Base-by-base conservation (phyloP, 2,113 vertebrate genomes). In the Psittacula cyanocephala region DNA sequence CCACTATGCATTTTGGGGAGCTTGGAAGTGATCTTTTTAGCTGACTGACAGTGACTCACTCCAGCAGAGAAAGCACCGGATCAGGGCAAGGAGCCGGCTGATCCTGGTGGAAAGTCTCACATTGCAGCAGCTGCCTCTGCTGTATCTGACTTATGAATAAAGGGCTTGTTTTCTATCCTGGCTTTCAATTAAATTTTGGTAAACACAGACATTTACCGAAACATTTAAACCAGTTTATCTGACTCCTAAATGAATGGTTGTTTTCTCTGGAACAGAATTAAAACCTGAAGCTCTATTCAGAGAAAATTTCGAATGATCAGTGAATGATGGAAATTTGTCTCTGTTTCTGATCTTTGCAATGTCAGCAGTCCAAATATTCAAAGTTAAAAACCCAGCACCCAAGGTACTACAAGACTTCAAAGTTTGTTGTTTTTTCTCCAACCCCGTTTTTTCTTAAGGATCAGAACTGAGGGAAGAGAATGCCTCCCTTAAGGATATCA, bases 141-240 rank as follows among this genome's bases (percentile, higher is more conserved):
- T 1, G 1, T 65, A 95, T 91, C 52, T 79, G 39, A 67, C 52
- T 94, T 0, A 9, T 75, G 63, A 92, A 95, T 89, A 89, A 93
- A 93, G 22, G 25, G 46, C 41, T 85, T 96, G 63, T 88, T 94
- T 92, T 75, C 76, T 22, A 29, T 5, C 55, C 39, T 37, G 65
- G 59, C 83, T 88, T 96, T 86, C 77, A 94, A 69, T 74, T 86
- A 92, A 79, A 85, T 81, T 90, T 84, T 86, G 53, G 49, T 93
- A 97, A 95, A 97, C 80, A 89, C 5, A 91, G 75, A 49, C 52
- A 83, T 92, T 91, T 85, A 91, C 81, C 9, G 3, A 97, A 96
- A 94, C 13, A 52, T 81, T 95, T 79, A 41, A 79, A 94, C 93
- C 44, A 88, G 85, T 74, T 89, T 82, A 77, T 93, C 76, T 88